Evolutionary conservation across 1,140 invertebrate species (phyloP).

Genomic region (Chionoecetes opilio): DNA sequence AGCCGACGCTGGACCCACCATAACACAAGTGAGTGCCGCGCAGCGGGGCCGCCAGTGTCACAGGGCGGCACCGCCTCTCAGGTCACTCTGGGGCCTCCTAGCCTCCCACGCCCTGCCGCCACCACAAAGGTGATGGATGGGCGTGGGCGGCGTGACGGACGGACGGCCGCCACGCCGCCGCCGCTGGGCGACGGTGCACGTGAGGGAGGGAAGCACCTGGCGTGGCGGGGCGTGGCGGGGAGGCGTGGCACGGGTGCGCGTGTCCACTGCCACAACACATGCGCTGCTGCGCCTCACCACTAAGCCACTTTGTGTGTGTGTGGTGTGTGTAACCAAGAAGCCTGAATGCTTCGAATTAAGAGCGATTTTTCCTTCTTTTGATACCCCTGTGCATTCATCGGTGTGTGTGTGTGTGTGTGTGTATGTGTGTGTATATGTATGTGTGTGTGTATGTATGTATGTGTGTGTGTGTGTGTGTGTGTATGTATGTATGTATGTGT

Average conservation of each 20-base stretch:
- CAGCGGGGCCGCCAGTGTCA: neutral
- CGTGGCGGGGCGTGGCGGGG: neutral
- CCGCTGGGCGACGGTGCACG: neutral
- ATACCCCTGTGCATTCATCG: neutral
- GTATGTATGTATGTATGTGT: neutral
- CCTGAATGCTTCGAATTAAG: no score
- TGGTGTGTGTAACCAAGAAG: neutral
- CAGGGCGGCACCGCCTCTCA: neutral
- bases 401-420: neutral
- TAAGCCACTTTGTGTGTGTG: neutral
- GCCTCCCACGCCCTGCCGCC: neutral
- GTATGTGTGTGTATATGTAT: neutral
- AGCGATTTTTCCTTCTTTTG: neutral
- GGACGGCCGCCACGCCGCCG: slow-evolving; percentile 41
- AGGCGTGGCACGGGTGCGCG: neutral
- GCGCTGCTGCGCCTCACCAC: neutral
- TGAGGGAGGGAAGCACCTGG: neutral
- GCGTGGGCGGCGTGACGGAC: slow-evolving; percentile 50
- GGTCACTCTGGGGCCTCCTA: neutral
- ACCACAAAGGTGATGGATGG: slow-evolving; percentile 24
- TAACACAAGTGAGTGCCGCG: slow-evolving; percentile 11
- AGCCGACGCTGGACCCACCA: slow-evolving; percentile 35
- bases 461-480: slow-evolving; percentile 27
- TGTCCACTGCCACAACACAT: neutral
- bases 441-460: neutral